Evolutionary conservation across 2,797 vertebrate genomes (phyloP), one percentile per base, ranked within the genome.

Genomic region (Tolypeutes matacus): DNA sequence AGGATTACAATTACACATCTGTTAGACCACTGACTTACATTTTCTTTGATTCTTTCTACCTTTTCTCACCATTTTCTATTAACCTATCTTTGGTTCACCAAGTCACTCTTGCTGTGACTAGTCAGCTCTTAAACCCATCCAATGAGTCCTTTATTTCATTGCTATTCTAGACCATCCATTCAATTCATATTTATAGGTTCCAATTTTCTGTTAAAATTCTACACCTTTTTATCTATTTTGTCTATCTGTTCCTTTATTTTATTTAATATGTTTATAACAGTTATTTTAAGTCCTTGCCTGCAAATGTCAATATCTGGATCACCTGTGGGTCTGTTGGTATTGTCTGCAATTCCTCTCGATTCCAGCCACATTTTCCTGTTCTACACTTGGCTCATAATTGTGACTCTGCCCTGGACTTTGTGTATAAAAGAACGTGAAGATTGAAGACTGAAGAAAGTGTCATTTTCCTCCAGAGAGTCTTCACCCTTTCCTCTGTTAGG

Each of bases 61-160:
- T 87, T 84, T 85, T 51, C 72, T 75, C 27, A 67, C 4, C n/a
- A 67, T 49, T 89, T 93, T 78, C 49, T 53, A 64, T 39, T 82
- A 64, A 62, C 14, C 18, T 64, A 6, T 87, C 34, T 94, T 78
- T 69, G 64, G 81, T 81, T 85, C 53, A 88, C 21, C 46, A 49
- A 31, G 36, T 29, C 23, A 72, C 20, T 84, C 46, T 86, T 81
- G 42, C 14, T 21, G n/a, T 46, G 14, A 56, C 3, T 11, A 85
- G 17, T 42, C 12, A 64, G 18, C 29, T 53, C 9, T 62, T 67
- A 82, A 85, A 67, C 42, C 17, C n/a, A 72, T 23, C 17, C 1
- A 20, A 46, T 36, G 64, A 31, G 12, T 21, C 75, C n/a, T 12
- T 88, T 39, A 85, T 75, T 70, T 87, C 60, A 80, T 78, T 70